A percentile compares a stretch with the other conserved stretches of the same genome.
Conservation (phyloP, 2,888 invertebrate species). For the Chaitophorus viminalis region DNA sequence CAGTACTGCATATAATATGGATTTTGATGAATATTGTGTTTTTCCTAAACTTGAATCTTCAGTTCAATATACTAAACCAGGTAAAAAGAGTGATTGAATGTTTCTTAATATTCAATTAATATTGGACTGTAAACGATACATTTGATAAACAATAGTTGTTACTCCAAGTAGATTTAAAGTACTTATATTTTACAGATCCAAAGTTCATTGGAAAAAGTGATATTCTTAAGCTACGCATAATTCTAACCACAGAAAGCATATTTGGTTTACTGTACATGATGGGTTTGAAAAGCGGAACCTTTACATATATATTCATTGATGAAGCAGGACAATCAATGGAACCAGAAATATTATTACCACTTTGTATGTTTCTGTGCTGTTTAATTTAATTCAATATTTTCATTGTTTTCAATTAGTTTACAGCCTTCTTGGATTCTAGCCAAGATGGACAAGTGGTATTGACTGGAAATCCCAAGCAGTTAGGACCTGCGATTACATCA, state of each 20-base stretch:
- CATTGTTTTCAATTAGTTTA: slow-evolving; percentile 35
- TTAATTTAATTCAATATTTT: not conserved
- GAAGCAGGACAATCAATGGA: slow-evolving; percentile 95
- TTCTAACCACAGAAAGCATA: slow-evolving; percentile 85
- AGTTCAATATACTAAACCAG: not conserved
- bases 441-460: slow-evolving; percentile 68
- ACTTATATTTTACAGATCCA: slow-evolving; percentile 53
- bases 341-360: slow-evolving; percentile 86
- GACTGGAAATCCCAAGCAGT: slow-evolving; percentile 86
- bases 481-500: slow-evolving; percentile 84
- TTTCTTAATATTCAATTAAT: not conserved
- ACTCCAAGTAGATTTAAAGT: not conserved
- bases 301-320: slow-evolving; percentile 90
- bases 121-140: not conserved
- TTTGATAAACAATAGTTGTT: too few relatives aligned
- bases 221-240: slow-evolving; percentile 81
- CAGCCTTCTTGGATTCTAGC: slow-evolving; percentile 65
- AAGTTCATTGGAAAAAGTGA: slow-evolving; percentile 66
- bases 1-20: slow-evolving; percentile 74
- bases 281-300: slow-evolving; percentile 75
- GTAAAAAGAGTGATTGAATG: not conserved
- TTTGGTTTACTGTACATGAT: slow-evolving; percentile 74
- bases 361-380: slow-evolving; percentile 69
- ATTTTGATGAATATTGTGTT: slow-evolving; percentile 72
- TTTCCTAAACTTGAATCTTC: slow-evolving; percentile 18